Evolutionary conservation across 1,140 invertebrate genomes (phyloP), one percentile per base, ranked within the genome.

Genomic region (Lepidurus couesii): DNA sequence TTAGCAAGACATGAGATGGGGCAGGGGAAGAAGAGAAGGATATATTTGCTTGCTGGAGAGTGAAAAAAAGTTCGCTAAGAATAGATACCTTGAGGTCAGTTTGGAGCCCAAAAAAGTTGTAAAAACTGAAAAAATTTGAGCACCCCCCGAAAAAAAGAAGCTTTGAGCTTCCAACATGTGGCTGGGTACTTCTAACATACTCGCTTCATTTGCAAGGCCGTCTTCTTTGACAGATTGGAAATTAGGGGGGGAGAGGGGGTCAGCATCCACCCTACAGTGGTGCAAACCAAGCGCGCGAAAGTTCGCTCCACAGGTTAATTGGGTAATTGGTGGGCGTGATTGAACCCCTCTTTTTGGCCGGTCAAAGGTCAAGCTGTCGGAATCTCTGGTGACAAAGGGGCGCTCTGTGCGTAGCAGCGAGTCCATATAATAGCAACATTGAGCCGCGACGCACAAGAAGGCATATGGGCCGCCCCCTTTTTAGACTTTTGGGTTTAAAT

Each of bases 261-360:
- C 2, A 34, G 53, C 53, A 13, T 21, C 16, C 9, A 21, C 53
- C 21, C 16, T 65, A 16, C 4, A 21, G 16, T 13, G 53, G 53
- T 65, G 53, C 13, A 65, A 65, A 65, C 13, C 13, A n/a, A 65
- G 53, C 21, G 13, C 8, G 53, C 53, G 16, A 65, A 65, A 65
- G 53, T 65, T 65, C 53, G 53, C 53, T 65, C 53, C 53, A 16
- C 53, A 65, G 53, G 53, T 65, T 65, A 65, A 65, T 65, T 65
- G 53, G 53, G 53, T 65, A 65, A 65, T 65, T 65, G 53, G 53
- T 65, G 53, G 53, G 53, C 53, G 53, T 65, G 53, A 65, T 65
- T n/a, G 53, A 65, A 65, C 13, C 53, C 53, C 53, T 65, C 53
- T 65, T 65, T 34, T 65, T 65, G 53, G 53, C 53, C 21, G 21